These are phyloP conservation scores for Aculops lycopersici DNA, from an alignment of 1,140 invertebrate genomes.

Conservation along the genomic window DNA sequence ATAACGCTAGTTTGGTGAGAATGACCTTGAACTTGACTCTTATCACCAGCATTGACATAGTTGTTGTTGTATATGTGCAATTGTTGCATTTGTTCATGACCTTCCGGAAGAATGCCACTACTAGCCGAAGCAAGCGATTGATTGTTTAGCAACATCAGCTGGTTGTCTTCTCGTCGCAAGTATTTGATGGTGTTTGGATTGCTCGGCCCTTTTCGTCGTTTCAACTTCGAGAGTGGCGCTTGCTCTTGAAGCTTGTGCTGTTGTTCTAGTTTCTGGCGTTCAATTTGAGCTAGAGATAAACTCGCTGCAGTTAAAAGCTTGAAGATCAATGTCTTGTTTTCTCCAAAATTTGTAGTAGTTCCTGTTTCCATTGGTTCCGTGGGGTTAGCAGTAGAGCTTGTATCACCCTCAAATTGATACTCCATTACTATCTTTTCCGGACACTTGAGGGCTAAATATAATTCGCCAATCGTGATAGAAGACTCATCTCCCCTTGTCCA, in stretches of 20 bases:
- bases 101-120: neutral
- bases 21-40: neutral
- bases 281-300: neutral
- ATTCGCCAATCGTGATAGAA: slow-evolving; percentile 7
- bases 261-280: too few relatives aligned
- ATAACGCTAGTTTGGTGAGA: neutral
- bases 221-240: neutral
- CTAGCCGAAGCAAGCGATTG: neutral
- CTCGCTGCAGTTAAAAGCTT: neutral
- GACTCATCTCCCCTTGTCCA: slow-evolving; percentile 5
- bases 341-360: neutral
- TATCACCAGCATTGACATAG: neutral
- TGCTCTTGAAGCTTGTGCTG: neutral
- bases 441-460: slow-evolving; percentile 5
- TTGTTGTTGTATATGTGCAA: neutral
- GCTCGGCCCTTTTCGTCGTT: neutral
- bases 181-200: neutral
- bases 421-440: slow-evolving; percentile 6
- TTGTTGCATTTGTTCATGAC: neutral
- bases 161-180: neutral
- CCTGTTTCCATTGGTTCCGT: neutral
- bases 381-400: neutral
- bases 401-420: slow-evolving; percentile 5
- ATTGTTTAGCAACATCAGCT: neutral
- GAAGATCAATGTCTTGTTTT: neutral